Conservation (phyloP, 2,888 invertebrate genomes). For the Athalia rosae region DNA sequence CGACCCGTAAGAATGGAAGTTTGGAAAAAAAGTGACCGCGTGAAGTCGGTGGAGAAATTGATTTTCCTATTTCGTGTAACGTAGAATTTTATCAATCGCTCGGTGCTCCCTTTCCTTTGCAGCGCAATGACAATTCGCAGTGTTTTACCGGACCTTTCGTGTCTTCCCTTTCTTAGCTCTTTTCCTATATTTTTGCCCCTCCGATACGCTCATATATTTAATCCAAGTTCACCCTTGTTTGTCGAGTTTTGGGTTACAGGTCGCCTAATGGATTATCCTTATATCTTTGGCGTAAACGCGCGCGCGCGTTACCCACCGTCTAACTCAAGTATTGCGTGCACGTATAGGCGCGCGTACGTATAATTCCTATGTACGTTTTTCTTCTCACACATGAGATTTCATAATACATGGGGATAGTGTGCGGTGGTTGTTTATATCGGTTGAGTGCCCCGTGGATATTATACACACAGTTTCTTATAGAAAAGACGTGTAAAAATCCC, state of each 20-base stretch:
- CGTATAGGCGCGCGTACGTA: background rate
- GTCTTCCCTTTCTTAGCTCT: background rate
- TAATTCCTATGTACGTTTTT: too few relatives aligned
- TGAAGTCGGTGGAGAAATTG: too few relatives aligned
- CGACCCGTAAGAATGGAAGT: too few relatives aligned
- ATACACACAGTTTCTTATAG: background rate
- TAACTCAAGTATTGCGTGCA: background rate
- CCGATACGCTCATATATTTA: constrained; percentile 62
- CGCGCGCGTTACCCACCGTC: constrained; percentile 48
- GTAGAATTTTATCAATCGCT: too few relatives aligned
- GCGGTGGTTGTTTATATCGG: too few relatives aligned
- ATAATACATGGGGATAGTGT: too few relatives aligned
- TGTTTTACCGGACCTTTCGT: background rate
- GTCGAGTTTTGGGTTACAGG: constrained; percentile 70
- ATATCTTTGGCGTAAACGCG: constrained; percentile 53
- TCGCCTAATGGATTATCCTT: constrained; percentile 71
- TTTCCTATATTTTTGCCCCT: constrained; percentile 13
- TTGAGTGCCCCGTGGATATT: background rate
- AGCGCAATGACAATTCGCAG: too few relatives aligned
- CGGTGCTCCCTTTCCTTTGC: too few relatives aligned
- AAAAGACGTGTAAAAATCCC: background rate
- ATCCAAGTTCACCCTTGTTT: constrained; percentile 71
- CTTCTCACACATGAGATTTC: too few relatives aligned
- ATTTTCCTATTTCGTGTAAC: too few relatives aligned
- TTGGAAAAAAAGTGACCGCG: too few relatives aligned